Conservation (phyloP, 2,113 vertebrate species). For the Protomyctophum bolini region DNA sequence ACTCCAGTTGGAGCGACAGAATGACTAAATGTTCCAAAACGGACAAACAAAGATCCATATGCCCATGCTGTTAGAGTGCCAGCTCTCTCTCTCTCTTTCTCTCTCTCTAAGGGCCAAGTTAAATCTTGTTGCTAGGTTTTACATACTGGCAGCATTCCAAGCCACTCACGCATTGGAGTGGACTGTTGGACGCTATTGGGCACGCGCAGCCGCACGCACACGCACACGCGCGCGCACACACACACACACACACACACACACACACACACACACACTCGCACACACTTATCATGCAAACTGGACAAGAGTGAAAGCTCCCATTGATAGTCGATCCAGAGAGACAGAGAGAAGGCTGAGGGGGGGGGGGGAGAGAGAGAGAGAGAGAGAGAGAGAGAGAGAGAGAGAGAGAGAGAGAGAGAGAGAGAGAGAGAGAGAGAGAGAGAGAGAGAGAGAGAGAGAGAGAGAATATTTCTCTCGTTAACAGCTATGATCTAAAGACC, state of each 20-base stretch:
- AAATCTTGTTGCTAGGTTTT: slow-evolving; percentile 80
- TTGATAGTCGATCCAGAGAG: slow-evolving; percentile 44
- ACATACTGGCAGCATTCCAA: slow-evolving; percentile 71
- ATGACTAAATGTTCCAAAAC: slow-evolving; percentile 78
- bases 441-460: slow-evolving; percentile 16
- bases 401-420: not conserved
- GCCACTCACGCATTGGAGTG: slow-evolving; percentile 73
- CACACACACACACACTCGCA: slow-evolving; percentile 22
- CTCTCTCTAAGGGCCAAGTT: slow-evolving; percentile 56
- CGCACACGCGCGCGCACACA: slow-evolving; percentile 29
- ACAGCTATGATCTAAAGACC: slow-evolving; percentile 69
- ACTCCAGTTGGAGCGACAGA: slow-evolving; percentile 75
- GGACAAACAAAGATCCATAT: slow-evolving; percentile 77
- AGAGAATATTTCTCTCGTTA: slow-evolving; percentile 58
- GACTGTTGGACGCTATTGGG: slow-evolving; percentile 64
- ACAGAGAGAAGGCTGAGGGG: slow-evolving; percentile 42
- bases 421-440: not conserved
- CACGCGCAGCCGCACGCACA: slow-evolving; percentile 27
- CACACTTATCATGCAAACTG: slow-evolving; percentile 70
- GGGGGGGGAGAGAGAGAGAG: slow-evolving; percentile 24
- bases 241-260: slow-evolving; percentile 45
- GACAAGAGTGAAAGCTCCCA: not conserved
- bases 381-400: slow-evolving; percentile 27
- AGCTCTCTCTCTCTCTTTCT: slow-evolving; percentile 45
- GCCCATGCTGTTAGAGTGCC: slow-evolving; percentile 67